Evolutionary conservation across 2,888 invertebrate genomes (phyloP), one percentile per base, ranked within the genome.

Genomic region (Capitulum mitella): DNA sequence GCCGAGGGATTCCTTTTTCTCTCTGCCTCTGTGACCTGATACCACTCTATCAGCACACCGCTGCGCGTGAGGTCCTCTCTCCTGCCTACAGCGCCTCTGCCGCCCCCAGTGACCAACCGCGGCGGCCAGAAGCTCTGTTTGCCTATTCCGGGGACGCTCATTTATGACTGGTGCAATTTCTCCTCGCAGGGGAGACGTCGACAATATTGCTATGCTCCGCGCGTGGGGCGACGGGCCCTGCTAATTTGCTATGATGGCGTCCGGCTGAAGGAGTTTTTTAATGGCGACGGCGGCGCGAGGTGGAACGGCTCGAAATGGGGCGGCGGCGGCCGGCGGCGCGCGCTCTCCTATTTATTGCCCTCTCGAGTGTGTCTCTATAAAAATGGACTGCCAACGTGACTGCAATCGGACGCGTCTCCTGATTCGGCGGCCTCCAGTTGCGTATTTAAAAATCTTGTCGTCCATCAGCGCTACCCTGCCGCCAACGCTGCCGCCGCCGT

Each of bases 231-330:
- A 10, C 70, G 37, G 34, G 19, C 34, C 37, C 37, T 16, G 32
- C 70, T 70, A 70, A 70, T 70, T 70, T 70, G 37, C 70, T 10
- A 37, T 70, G 70, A 70, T 70, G 70, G 70, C 70, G 70, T 22
- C 8, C 37, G 70, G 34, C 6, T 26, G 12, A 29, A 29, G 58
- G 37, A 70, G 70, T 70, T 70, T 70, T 70, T 70, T 70, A 70
- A 70, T 37, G 70, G 37, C 70, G 64, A 10, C 32, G 34, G 37
- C 70, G 37, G 22, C 37, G 34, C 70, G 22, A 3, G 37, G 70
- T n/a, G 70, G 70, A 32, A 34, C 3, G 34, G 64, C 10, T 5
- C 22, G 70, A 70, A 70, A 70, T 37, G 70, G 37, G 37, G 32
- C 61, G 54, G 70, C 37, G n/a, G 22, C 12, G 34, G 64, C 34